Evolutionary conservation across 2,797 vertebrate species (phyloP), one percentile per base, ranked within the genome.

Genomic region (Bucorvus abyssinicus): DNA sequence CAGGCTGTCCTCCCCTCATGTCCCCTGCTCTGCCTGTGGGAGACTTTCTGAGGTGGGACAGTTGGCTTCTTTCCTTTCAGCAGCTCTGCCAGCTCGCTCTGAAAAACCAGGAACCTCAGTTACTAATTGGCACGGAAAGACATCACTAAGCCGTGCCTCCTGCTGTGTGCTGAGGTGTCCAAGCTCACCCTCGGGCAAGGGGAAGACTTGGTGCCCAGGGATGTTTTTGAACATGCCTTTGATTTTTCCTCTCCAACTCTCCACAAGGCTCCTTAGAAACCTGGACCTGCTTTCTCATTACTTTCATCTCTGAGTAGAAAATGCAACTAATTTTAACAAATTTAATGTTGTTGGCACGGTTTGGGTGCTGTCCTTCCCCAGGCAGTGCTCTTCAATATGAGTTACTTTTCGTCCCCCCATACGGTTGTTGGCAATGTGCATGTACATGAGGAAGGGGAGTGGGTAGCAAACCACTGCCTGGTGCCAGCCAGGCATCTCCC

Each of bases 351-450:
- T 78, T 60, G 32, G 14, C 3, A 1, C 7, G 4, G 8, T 49
- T 77, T 90, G 29, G 9, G 10, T 74, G 15, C 10, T 36, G 2
- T 52, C 40, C 24, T 56, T 71, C 29, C 15, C 30, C 17, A 32
- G 14, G 17, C 1, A 1, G 13, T 73, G 47, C 21, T 79, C 11
- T 63, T 84, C 44, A 42, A 13, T 26, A 10, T 36, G 36, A 75
- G 23, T 10, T 52, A 18, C 29, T 95, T 92, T 81, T 73, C 6
- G 0, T 55, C 36, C 22, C 8, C 14, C 23, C 3, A 2, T n/a
- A 12, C 1, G 2, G 14, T 45, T 6, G 2, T 24, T n/a, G 13
- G 14, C 12, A 73, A 18, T 1, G 0, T 40, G 20, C 2, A 1
- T 42, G 19, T 79, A 27, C 4, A 1, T 10, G 47, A 77, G 32